These are phyloP conservation scores for Galerucella pusilla DNA, from an alignment of 2,888 invertebrate genomes.

Conservation along the genomic window DNA sequence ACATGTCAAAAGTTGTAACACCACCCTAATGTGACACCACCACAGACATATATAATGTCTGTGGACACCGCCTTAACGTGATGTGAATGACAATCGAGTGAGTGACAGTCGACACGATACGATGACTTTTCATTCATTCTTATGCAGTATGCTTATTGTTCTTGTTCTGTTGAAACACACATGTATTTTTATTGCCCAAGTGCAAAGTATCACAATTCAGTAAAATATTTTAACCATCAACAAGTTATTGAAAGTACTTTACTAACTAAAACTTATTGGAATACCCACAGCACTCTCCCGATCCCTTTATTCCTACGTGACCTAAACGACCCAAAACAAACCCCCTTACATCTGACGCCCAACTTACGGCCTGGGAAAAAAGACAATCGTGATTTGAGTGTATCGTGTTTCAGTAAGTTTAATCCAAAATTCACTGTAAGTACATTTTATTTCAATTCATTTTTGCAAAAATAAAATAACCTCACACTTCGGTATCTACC, in stretches of 20 bases:
- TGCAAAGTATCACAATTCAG: no score
- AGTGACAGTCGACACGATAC: not conserved
- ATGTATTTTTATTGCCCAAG: not conserved
- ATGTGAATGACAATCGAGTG: not conserved
- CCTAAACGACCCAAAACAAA: not conserved
- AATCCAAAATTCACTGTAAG: constrained; percentile 7
- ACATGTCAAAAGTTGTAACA: not conserved
- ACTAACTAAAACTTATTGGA: not conserved
- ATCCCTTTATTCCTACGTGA: no score
- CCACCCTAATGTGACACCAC: not conserved
- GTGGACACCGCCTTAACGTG: not conserved
- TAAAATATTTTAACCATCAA: not conserved
- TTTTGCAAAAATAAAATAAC: not conserved
- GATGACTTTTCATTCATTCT: not conserved
- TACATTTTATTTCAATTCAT: constrained; percentile 8
- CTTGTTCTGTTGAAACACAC: not conserved
- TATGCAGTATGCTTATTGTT: not conserved
- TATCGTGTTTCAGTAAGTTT: constrained; percentile 5
- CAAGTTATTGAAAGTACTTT: not conserved
- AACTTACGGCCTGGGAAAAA: constrained; percentile 1
- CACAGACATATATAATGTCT: no score
- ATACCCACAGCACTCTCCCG: not conserved
- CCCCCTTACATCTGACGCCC: constrained; percentile 4
- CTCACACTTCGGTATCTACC: not conserved
- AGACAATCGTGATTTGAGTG: not conserved